These are phyloP conservation scores for Triops cancriformis DNA, from an alignment of 1,140 invertebrate genomes.

Conservation along the genomic window DNA sequence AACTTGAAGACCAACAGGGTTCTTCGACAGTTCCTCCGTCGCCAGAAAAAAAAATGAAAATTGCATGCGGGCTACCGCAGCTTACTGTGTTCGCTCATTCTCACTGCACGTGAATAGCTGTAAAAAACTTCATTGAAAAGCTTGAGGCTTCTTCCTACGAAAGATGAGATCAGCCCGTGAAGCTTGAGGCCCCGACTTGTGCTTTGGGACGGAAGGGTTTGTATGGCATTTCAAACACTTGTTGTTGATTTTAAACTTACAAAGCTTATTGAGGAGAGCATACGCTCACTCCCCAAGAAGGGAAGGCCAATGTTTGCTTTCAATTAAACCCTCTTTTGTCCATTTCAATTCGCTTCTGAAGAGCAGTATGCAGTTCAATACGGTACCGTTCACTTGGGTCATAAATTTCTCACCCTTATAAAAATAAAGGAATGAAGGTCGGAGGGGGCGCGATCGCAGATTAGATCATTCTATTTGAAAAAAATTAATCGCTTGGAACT, in stretches of 20 bases:
- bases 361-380: no score
- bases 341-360: background rate
- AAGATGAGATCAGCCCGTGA: background rate
- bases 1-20: background rate
- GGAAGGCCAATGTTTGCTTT: background rate
- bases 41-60: background rate
- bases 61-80: background rate
- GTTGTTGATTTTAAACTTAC: conserved; percentile 9
- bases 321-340: conserved; percentile 3
- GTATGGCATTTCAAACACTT: background rate
- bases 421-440: background rate
- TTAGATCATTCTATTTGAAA: background rate
- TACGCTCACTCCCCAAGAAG: background rate
- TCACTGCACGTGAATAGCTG: background rate
- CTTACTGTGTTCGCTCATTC: background rate
- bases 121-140: background rate
- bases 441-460: background rate
- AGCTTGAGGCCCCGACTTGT: background rate
- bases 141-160: background rate
- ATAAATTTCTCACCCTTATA: background rate
- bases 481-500: background rate
- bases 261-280: background rate
- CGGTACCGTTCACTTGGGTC: background rate
- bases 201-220: background rate
- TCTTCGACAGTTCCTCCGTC: background rate